Percentiles rank a stretch among this genome's conserved stretches.
phyloP scores from a whole-genome alignment of 2,888 invertebrate genomes.

The Polia nebulosa region DNA sequence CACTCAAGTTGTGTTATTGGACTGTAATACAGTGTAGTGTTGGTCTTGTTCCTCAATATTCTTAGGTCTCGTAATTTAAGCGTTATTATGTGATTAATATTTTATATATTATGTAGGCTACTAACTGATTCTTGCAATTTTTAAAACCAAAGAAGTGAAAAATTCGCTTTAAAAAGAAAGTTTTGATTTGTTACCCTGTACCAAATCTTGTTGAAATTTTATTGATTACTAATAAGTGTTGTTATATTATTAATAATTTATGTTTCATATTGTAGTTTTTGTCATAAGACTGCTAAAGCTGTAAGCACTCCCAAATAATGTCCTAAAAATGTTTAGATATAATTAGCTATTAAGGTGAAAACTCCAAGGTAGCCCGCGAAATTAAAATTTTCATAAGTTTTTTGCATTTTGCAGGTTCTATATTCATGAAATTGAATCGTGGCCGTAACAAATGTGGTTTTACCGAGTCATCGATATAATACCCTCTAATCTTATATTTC shows the following conservation, averaged over 20 bases:
- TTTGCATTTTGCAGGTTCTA: no score
- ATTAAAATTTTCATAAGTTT: no score
- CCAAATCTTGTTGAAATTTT: not conserved
- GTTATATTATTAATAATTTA: conserved; percentile 2
- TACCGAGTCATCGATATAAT: conserved; percentile 6
- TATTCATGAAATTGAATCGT: no score
- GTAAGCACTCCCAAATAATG: not conserved
- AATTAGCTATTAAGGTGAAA: no score
- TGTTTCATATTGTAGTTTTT: not conserved
- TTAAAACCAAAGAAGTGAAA: not conserved
- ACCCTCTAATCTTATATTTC: conserved; percentile 5
- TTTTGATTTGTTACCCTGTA: not conserved
- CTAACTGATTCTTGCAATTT: not conserved
- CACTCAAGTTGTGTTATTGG: no score
- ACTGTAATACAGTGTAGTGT: no score
- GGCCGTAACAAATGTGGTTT: no score
- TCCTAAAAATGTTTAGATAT: no score
- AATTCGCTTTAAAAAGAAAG: conserved; percentile 1
- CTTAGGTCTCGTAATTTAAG: conserved; percentile 3
- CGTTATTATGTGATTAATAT: conserved; percentile 2
- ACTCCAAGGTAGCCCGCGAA: no score
- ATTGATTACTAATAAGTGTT: conserved; percentile 3
- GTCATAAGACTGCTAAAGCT: conserved; percentile 3
- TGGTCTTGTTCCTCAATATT: not conserved
- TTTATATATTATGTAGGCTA: conserved; percentile 1